Evolutionary conservation across 2,113 vertebrate genomes (phyloP), one percentile per base, ranked within the genome.

Genomic region (Podiceps cristatus): DNA sequence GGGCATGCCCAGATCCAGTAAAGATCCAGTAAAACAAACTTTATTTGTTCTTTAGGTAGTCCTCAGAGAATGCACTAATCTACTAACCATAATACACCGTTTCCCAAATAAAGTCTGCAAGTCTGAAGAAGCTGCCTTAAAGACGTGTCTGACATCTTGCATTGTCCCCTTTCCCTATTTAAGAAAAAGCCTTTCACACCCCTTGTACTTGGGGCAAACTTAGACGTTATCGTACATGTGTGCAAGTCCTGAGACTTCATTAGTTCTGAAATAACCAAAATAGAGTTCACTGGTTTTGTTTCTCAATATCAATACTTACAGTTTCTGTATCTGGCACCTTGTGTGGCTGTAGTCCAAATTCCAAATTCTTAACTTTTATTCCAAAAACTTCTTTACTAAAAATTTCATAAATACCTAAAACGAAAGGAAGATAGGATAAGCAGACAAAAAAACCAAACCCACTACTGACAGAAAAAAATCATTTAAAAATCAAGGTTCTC

Each of bases 311-410:
- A 77, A 74, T 69, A 98, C 98, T 96, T 98, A 99, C 99, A 14
- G 99, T 99, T 96, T 99, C 98, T 73, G 99, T 99, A 55, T 99
- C 99, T 56, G 99, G 99, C 80, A 99, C 99, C 97, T 98, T 99
- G 97, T 99, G 99, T 15, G 99, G 99, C 92, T 99, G 99, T 75
- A 99, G 97, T 73, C 99, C 99, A 96, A 99, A 99, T 87, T 99
- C 99, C 63, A 99, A 97, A 67, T 99, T 99, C 98, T 99, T 99
- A 80, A 99, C 98, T 96, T 99, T 99, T 89, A 99, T 98, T 88
- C 99, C 99, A 97, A 99, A 99, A 73, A 99, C 99, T 98, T 99
- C 99, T 98, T 99, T 99, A 98, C 99, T 99, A 98, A 99, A 99
- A 97, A 99, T 99, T 98, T 99, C 99, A 98, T 99, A 99, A 98